Percentiles rank a stretch among this genome's conserved stretches.
phyloP scores from a whole-genome alignment of 2,797 vertebrate genomes.

The Poecilia gillii region DNA sequence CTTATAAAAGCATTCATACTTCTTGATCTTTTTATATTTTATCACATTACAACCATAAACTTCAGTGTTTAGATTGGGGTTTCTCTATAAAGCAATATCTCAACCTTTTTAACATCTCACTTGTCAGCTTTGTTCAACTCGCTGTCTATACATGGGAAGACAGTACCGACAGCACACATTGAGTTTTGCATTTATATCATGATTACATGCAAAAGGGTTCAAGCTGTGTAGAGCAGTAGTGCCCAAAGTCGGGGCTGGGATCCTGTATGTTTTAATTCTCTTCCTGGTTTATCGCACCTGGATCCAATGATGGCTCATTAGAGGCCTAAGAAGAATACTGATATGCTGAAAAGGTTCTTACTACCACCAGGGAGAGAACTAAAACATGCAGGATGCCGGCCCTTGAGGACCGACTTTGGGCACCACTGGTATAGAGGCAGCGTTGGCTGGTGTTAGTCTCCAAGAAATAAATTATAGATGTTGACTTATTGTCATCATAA shows the following conservation, averaged over 20 bases:
- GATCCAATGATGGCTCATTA: too few relatives aligned
- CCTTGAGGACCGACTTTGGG: too few relatives aligned
- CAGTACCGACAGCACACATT: background rate
- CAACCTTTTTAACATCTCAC: background rate
- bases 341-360: too few relatives aligned
- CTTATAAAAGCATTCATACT: background rate
- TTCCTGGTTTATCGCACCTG: too few relatives aligned
- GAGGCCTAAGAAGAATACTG: too few relatives aligned
- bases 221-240: too few relatives aligned
- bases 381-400: too few relatives aligned
- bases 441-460: background rate
- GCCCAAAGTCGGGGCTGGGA: too few relatives aligned
- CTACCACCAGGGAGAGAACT: too few relatives aligned
- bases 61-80: background rate
- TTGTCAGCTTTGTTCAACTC: background rate
- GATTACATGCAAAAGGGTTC: background rate
- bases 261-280: too few relatives aligned
- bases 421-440: background rate
- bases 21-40: background rate
- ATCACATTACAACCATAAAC: background rate
- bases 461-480: background rate
- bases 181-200: background rate
- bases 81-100: background rate
- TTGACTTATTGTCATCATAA: background rate
- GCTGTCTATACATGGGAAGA: background rate